A percentile compares a stretch with the other conserved stretches of the same genome.
Conservation (phyloP, 23 tunicate genomes). For the Ciona savignyi region DNA sequence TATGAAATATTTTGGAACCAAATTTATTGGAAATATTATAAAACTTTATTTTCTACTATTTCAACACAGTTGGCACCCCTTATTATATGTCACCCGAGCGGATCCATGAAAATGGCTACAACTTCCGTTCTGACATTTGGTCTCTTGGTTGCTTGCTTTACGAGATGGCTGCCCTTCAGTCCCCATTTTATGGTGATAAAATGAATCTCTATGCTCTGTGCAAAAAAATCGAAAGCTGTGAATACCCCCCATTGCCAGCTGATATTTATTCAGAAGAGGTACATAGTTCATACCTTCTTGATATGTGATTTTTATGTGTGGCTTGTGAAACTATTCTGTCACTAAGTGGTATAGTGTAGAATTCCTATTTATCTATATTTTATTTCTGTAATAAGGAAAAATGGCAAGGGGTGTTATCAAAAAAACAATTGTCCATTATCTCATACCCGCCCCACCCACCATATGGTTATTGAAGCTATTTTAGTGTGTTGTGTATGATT, state of each 20-base stretch:
- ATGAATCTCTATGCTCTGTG: constrained; percentile 96
- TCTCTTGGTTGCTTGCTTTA: constrained; percentile 95
- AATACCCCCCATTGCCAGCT: constrained; percentile 98
- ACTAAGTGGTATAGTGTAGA: no score
- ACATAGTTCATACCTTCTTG: no score
- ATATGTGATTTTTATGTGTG: no score
- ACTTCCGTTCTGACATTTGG: constrained; percentile 97
- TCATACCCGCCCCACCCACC: no score
- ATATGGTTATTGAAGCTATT: no score
- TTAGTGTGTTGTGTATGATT: no score
- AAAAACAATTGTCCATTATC: no score
- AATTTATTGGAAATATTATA: background rate
- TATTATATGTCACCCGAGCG: constrained; percentile 99
- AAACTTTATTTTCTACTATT: background rate
- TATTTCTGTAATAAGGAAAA: no score
- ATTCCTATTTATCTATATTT: no score
- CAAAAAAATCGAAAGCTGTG: constrained; percentile 96
- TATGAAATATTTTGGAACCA: background rate
- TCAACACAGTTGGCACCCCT: constrained; percentile 80
- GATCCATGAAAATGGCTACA: constrained; percentile 96
- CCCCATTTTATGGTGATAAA: constrained; percentile 97
- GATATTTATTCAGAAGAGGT: constrained; percentile 92
- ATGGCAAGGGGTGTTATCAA: no score
- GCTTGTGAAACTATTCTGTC: no score
- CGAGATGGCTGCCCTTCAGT: constrained; percentile 97